phyloP scores from a whole-genome alignment of 2,113 vertebrate species.

The Sigmodon hispidus region DNA sequence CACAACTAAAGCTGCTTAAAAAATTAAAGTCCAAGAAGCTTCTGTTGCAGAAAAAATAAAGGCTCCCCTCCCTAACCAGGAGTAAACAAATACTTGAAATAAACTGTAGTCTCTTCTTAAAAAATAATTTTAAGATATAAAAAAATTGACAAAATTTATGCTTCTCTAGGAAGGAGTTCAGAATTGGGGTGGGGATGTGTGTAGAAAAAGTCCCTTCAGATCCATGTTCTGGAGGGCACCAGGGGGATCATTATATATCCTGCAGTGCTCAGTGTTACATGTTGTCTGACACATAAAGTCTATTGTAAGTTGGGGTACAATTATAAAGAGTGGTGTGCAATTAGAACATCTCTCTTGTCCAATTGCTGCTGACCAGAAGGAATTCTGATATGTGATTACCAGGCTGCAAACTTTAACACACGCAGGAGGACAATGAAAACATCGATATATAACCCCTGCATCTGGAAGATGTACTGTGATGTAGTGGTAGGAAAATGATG shows the following conservation, averaged over 20 bases:
- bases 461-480: background rate
- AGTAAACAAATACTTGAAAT: slow-evolving; percentile 1
- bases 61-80: background rate
- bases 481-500: background rate
- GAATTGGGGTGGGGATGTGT: accelerated
- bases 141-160: background rate
- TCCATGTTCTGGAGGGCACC: background rate
- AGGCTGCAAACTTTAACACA: slow-evolving; percentile 59
- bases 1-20: background rate
- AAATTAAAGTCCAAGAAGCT: slow-evolving; percentile 11
- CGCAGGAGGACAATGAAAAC: slow-evolving; percentile 36
- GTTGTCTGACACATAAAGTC: background rate
- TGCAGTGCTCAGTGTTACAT: background rate
- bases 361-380: slow-evolving; percentile 58
- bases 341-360: slow-evolving; percentile 12
- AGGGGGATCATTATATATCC: background rate
- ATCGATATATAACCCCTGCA: background rate
- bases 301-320: background rate
- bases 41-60: background rate
- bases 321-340: background rate
- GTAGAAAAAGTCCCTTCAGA: accelerated
- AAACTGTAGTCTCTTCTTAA: background rate
- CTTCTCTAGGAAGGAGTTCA: background rate
- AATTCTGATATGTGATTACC: slow-evolving; percentile 37
- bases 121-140: background rate